phyloP scores from a whole-genome alignment of 1,140 invertebrate species.

The Scaptomyza hsui region DNA sequence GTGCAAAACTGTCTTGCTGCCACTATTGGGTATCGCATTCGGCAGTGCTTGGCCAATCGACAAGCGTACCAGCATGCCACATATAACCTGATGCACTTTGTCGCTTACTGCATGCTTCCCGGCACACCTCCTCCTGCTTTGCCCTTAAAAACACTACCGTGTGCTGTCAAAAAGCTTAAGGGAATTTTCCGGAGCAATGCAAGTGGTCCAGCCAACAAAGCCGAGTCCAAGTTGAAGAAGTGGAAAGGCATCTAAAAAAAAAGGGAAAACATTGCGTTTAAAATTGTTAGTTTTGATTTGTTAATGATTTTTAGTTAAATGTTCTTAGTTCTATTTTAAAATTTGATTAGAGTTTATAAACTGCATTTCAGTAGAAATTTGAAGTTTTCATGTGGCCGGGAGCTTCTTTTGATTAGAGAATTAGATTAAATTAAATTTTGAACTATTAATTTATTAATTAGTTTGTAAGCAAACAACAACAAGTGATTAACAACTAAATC shows the following conservation, averaged over 20 bases:
- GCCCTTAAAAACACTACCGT: conserved; percentile 17
- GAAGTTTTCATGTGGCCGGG: too few relatives aligned
- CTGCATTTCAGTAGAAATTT: too few relatives aligned
- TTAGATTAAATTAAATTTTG: too few relatives aligned
- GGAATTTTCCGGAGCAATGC: conserved; percentile 27
- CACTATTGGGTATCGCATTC: conserved; percentile 68
- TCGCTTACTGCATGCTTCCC: conserved; percentile 67
- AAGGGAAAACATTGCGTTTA: not conserved
- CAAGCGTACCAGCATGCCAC: conserved; percentile 63
- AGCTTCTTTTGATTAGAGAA: too few relatives aligned
- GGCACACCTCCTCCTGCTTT: conserved; percentile 52
- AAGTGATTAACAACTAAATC: too few relatives aligned
- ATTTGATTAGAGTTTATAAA: too few relatives aligned
- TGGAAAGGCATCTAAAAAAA: not conserved
- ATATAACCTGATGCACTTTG: conserved; percentile 62
- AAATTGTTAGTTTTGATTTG: not conserved
- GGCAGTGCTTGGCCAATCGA: conserved; percentile 56
- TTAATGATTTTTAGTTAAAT: not conserved
- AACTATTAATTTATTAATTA: too few relatives aligned
- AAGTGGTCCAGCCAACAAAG: not conserved
- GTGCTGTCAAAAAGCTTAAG: conserved; percentile 36
- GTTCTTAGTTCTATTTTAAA: not conserved
- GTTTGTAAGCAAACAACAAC: too few relatives aligned
- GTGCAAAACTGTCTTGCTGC: conserved; percentile 68
- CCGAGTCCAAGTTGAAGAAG: not conserved